These are phyloP conservation scores for Tyrannus savana DNA, from an alignment of 2,113 vertebrate species.

Conservation along the genomic window DNA sequence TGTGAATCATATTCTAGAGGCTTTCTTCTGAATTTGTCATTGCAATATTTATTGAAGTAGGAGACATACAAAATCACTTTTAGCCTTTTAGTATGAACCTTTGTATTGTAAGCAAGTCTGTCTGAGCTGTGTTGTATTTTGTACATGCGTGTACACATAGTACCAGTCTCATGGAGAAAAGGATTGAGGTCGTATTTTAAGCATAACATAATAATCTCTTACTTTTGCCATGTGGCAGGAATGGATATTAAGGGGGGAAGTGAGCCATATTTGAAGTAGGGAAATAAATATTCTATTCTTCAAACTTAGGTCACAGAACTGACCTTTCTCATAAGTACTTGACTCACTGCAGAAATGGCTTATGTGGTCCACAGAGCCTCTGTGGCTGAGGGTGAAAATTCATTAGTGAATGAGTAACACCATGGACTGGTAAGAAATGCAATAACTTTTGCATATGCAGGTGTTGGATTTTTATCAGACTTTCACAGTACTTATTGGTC, in stretches of 20 bases:
- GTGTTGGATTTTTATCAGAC: neutral
- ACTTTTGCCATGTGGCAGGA: neutral
- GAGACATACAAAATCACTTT: neutral
- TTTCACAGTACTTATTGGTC: neutral
- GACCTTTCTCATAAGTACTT: neutral
- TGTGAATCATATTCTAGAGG: neutral
- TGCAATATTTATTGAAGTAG: neutral
- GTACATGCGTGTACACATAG: neutral
- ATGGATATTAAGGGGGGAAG: neutral
- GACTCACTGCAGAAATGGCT: neutral
- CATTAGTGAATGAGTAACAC: fast-evolving
- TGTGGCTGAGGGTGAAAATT: neutral
- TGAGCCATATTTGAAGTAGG: neutral
- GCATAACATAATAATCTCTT: neutral
- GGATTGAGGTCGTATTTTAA: neutral
- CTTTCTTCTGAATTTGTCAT: neutral
- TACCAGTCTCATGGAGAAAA: neutral
- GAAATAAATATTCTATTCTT: neutral
- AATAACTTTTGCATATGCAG: neutral
- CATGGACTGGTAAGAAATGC: neutral
- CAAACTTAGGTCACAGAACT: neutral
- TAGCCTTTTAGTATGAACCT: neutral
- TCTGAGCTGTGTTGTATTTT: neutral
- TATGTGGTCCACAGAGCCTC: neutral
- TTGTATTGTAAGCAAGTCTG: neutral